Evolutionary conservation across 2,888 invertebrate species (phyloP).

Genomic region (Cyaniris semiargus): DNA sequence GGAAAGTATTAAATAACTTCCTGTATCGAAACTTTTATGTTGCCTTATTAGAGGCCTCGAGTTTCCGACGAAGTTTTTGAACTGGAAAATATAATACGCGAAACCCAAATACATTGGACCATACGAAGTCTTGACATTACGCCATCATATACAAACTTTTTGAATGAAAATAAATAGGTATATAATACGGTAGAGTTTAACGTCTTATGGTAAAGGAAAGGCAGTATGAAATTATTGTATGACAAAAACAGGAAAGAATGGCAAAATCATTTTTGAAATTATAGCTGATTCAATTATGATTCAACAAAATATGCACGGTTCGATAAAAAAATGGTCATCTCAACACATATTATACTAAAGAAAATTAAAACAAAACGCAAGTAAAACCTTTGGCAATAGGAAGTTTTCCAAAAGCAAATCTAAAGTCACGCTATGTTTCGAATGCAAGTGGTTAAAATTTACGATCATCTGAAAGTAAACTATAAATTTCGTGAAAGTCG

Average conservation of each 20-base stretch:
- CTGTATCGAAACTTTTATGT: slow-evolving; percentile 15
- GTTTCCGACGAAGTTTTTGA: neutral
- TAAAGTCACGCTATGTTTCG: neutral
- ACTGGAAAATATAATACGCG: slow-evolving; percentile 15
- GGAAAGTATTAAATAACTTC: slow-evolving; percentile 7
- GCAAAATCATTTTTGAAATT: no score
- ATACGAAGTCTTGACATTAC: neutral
- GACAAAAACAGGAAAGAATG: neutral
- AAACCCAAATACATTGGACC: neutral
- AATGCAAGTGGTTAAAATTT: neutral
- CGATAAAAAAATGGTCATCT: no score
- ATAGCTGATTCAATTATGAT: no score
- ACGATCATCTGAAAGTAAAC: slow-evolving; percentile 3
- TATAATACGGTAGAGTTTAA: neutral
- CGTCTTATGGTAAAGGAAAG: neutral
- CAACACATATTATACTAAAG: no score
- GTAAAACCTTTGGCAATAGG: no score
- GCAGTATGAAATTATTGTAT: neutral
- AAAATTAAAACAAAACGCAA: no score
- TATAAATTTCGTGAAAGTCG: neutral
- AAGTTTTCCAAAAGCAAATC: no score
- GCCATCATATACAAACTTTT: neutral
- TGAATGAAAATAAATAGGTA: neutral
- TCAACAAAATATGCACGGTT: no score
- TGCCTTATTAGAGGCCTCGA: slow-evolving; percentile 1